These are phyloP conservation scores for Panagrolaimus sp. DNA, from an alignment of 1,140 invertebrate species.

Conservation along the genomic window DNA sequence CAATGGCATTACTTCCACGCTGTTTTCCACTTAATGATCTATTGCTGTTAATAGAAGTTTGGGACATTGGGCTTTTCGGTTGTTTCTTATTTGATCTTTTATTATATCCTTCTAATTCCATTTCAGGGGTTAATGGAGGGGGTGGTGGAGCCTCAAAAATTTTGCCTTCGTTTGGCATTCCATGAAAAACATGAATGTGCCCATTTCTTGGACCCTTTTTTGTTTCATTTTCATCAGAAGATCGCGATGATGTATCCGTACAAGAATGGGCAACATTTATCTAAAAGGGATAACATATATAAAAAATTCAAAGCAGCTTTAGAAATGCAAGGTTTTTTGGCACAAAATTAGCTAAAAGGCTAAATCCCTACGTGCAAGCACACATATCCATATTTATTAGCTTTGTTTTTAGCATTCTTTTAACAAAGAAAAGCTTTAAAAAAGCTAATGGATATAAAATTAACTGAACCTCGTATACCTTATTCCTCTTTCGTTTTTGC, in stretches of 20 bases:
- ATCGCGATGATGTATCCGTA: neutral
- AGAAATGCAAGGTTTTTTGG: too few relatives aligned
- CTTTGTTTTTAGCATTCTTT: too few relatives aligned
- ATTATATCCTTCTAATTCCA: neutral
- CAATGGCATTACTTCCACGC: neutral
- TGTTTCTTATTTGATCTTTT: neutral
- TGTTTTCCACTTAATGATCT: neutral
- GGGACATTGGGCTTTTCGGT: neutral
- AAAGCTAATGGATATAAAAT: too few relatives aligned
- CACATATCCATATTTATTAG: too few relatives aligned
- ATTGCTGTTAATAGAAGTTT: neutral
- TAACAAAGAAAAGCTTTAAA: too few relatives aligned
- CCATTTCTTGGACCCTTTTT: neutral
- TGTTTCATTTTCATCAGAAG: neutral
- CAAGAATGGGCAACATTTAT: neutral
- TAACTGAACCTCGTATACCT: neutral
- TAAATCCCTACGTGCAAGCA: too few relatives aligned
- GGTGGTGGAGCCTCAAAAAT: neutral
- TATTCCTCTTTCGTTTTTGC: neutral
- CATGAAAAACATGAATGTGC: slow-evolving; percentile 5
- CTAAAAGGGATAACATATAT: neutral
- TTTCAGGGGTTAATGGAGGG: neutral
- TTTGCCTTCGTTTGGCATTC: neutral
- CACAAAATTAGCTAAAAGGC: too few relatives aligned
- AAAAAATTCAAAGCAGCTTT: too few relatives aligned